A percentile compares a stretch with the other conserved stretches of the same genome.
These are phyloP conservation scores for Heteractis magnifica DNA, from an alignment of 92 coral and sea anemone genomes.

Conservation along the genomic window DNA sequence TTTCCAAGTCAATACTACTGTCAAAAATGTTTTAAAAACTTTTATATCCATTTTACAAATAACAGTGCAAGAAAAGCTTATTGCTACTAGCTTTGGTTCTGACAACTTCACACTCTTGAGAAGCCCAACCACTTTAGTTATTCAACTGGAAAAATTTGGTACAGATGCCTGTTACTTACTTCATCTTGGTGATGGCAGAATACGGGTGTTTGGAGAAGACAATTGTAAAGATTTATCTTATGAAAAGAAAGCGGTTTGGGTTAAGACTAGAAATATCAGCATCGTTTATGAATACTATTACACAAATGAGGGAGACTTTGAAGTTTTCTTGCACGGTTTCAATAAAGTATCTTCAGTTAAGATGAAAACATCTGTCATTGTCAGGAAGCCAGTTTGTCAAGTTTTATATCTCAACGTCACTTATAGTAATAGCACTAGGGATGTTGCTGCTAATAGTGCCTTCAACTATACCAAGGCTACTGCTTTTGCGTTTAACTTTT, in stretches of 20 bases:
- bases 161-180: constrained; percentile 46
- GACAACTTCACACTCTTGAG: constrained; percentile 31
- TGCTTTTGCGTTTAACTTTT: constrained; percentile 5
- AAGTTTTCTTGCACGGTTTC: constrained; percentile 39
- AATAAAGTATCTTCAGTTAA: constrained; percentile 59
- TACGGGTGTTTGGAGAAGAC: constrained; percentile 20
- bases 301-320: constrained; percentile 47
- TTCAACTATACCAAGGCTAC: constrained; percentile 20
- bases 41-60: constrained; percentile 26
- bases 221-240: constrained; percentile 1
- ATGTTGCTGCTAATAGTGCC: not conserved
- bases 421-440: not conserved
- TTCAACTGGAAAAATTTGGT: constrained; percentile 15
- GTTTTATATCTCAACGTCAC: constrained; percentile 40
- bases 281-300: constrained; percentile 47
- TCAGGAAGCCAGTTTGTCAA: constrained; percentile 56
- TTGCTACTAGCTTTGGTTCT: constrained; percentile 31
- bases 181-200: constrained; percentile 41
- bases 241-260: not conserved
- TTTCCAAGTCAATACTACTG: constrained; percentile 20
- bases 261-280: constrained; percentile 1
- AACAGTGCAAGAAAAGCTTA: constrained; percentile 35
- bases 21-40: constrained; percentile 41
- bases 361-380: constrained; percentile 19
- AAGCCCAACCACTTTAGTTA: constrained; percentile 7